Evolutionary conservation across 1,140 invertebrate genomes (phyloP), one percentile per base, ranked within the genome.

Genomic region (Eulimnadia texana): DNA sequence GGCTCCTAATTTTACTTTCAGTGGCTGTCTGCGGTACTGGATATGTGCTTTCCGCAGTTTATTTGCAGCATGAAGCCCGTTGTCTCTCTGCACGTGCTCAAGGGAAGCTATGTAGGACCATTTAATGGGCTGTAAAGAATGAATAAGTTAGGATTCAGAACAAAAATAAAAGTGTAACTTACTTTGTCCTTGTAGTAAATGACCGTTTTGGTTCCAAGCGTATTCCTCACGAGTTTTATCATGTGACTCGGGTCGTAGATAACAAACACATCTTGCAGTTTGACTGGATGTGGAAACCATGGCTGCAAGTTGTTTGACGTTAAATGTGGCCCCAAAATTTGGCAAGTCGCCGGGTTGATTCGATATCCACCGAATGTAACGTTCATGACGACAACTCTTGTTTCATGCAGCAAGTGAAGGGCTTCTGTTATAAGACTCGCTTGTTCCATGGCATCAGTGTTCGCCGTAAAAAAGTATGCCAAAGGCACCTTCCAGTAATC

Each of bases 181-280:
- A n/a, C n/a, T n/a, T n/a, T n/a, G n/a, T n/a, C n/a, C n/a, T n/a
- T n/a, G n/a, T 42, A 42, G 33, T 42, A 42, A 42, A 16, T 6
- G 33, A 16, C 6, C 6, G 6, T 42, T 42, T 42, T 42, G 16
- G 6, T 9, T 16, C 33, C 33, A 16, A 42, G 16, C 6, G 33
- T 42, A 42, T 42, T 42, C 6, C 33, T 6, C 6, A 42, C 33
- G 6, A 53, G 13, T 53, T 53, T 53, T 23, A n/a, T 16, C 52
- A 53, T 53, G 20, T 53, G 11, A 53, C 52, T 23, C 16, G 52
- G 20, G 20, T 53, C 52, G 52, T 53, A 53, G 24, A 53, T 53
- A 11, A 53, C 20, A 25, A 13, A 53, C 24, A 19, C 20, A 42
- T 42, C 33, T 42, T 42, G 6, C 16, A 42, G 16, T 16, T 6